A percentile compares a stretch with the other conserved stretches of the same genome.
Conservation (phyloP, 30 jellyfish, hydroid and myxozoan genomes). For the Mastigias papua region DNA sequence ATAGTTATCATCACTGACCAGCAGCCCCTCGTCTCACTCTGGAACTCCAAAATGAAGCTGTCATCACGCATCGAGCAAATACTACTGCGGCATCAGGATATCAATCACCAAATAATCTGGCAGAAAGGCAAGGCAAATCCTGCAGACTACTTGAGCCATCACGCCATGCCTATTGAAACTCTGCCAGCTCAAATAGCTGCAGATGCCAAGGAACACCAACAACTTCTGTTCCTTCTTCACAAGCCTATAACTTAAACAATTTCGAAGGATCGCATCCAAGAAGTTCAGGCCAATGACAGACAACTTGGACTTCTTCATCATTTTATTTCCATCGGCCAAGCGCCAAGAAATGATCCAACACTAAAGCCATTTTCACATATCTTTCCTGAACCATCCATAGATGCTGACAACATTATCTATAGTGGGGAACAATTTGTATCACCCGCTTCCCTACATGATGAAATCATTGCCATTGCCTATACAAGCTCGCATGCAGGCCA, state of each 20-base stretch:
- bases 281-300: slow-evolving; percentile 28
- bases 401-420: neutral
- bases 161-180: slow-evolving; percentile 14
- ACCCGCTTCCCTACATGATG: neutral
- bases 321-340: slow-evolving; percentile 30
- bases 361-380: neutral
- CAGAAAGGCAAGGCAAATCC: slow-evolving; percentile 30
- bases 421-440: neutral
- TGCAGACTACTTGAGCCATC: slow-evolving; percentile 17
- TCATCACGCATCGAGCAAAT: slow-evolving; percentile 16
- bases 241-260: slow-evolving; percentile 31
- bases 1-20: slow-evolving; percentile 17
- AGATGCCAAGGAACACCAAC: neutral
- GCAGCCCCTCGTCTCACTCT: slow-evolving; percentile 7
- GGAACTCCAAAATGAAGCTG: slow-evolving; percentile 2
- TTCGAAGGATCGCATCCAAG: slow-evolving; percentile 11
- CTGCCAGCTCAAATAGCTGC: neutral
- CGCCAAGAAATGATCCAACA: slow-evolving; percentile 33
- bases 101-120: slow-evolving; percentile 31
- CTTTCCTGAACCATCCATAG: slow-evolving; percentile 1
- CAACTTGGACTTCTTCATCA: slow-evolving; percentile 14
- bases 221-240: slow-evolving; percentile 18
- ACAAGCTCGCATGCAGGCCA: slow-evolving; percentile 33
- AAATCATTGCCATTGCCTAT: too few relatives aligned
- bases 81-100: slow-evolving; percentile 12